Evolutionary conservation across 2,888 invertebrate genomes (phyloP).

Genomic region (Acrobasis repandana): DNA sequence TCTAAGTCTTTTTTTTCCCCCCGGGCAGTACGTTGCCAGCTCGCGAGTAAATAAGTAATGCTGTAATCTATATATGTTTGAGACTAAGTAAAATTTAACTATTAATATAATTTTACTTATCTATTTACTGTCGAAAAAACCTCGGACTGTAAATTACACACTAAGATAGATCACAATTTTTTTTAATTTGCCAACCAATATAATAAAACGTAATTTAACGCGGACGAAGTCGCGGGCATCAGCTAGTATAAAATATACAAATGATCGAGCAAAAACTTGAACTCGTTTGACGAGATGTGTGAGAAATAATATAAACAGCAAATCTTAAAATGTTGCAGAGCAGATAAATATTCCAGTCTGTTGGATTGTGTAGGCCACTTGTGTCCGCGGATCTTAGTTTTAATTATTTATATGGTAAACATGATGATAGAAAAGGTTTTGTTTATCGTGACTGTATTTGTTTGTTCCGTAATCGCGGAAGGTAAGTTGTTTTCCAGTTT

Average conservation of each 20-base stretch:
- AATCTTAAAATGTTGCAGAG: constrained; percentile 1
- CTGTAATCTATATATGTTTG: no score
- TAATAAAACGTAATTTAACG: no score
- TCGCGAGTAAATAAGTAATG: no score
- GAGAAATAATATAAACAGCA: background rate
- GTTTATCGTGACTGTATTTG: constrained; percentile 1
- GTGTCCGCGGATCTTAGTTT: background rate
- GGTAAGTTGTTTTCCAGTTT: constrained; percentile 6
- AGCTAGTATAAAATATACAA: background rate
- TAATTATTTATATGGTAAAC: background rate
- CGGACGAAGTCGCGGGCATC: no score
- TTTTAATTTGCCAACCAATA: no score
- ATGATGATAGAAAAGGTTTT: constrained; percentile 6
- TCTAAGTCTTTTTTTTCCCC: no score
- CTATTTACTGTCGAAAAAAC: no score
- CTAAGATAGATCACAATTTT: no score
- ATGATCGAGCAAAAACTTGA: constrained; percentile 8
- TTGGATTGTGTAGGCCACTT: background rate
- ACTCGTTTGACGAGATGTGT: constrained; percentile 18
- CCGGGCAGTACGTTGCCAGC: no score
- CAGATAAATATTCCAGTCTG: background rate
- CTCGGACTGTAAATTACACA: no score
- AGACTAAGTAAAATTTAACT: no score
- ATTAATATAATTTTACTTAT: no score
- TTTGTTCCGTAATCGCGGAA: background rate